Evolutionary conservation across 2,113 vertebrate genomes (phyloP).

Genomic region (Atractosteus spatula): DNA sequence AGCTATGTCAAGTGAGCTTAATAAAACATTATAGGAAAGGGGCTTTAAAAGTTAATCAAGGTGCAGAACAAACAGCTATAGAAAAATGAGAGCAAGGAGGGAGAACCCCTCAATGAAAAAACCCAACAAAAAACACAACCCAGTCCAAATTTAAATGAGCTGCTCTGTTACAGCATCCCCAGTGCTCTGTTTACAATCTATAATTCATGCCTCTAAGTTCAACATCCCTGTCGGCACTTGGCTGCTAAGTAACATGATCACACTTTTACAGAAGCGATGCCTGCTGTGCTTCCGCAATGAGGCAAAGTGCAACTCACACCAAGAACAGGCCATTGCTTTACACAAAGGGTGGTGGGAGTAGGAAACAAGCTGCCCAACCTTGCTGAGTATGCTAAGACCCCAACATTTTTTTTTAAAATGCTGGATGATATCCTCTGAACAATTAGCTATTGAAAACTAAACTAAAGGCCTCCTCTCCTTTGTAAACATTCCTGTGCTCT

Average conservation of each 20-base stretch:
- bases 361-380: too few relatives aligned
- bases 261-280: conserved; percentile 54
- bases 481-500: conserved; percentile 44
- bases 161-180: conserved; percentile 68
- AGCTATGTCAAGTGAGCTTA: conserved; percentile 64
- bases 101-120: conserved; percentile 2
- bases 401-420: conserved; percentile 19
- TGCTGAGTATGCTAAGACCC: background rate
- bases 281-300: conserved; percentile 2
- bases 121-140: conserved; percentile 46
- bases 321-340: too few relatives aligned
- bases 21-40: conserved; percentile 72
- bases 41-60: conserved; percentile 81
- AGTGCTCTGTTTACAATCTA: conserved; percentile 86
- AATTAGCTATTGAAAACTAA: too few relatives aligned
- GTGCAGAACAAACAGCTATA: conserved; percentile 64
- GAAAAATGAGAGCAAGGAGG: conserved; percentile 51
- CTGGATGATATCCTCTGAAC: too few relatives aligned
- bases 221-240: conserved; percentile 81
- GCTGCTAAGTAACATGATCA: conserved; percentile 90
- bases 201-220: conserved; percentile 88
- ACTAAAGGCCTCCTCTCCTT: too few relatives aligned
- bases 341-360: too few relatives aligned
- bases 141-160: conserved; percentile 84
- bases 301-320: too few relatives aligned